Evolutionary conservation across 2,888 invertebrate species (phyloP).

Genomic region (Pecten maximus): DNA sequence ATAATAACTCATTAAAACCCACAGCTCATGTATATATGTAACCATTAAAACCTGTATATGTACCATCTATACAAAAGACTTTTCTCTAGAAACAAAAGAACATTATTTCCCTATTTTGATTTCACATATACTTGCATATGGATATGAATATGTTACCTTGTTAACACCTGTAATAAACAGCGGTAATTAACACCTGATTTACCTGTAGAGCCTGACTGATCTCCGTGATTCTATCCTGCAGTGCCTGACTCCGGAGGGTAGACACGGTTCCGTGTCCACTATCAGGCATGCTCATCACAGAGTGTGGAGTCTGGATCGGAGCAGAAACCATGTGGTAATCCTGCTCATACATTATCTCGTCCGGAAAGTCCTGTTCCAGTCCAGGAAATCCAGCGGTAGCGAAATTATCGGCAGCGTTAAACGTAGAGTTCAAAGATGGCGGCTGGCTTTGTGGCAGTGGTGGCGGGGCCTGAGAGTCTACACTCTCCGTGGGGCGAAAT

Average conservation of each 20-base stretch:
- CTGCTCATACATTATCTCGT: slow-evolving; percentile 43
- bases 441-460: slow-evolving; percentile 60
- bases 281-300: slow-evolving; percentile 65
- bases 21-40: background rate
- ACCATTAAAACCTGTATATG: background rate
- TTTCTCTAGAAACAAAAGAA: too few species aligned
- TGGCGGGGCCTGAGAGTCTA: slow-evolving; percentile 53
- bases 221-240: slow-evolving; percentile 71
- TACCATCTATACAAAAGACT: too few species aligned
- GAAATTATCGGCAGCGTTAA: slow-evolving; percentile 59
- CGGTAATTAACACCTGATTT: slow-evolving; percentile 39
- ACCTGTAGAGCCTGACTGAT: slow-evolving; percentile 75
- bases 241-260: slow-evolving; percentile 46
- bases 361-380: slow-evolving; percentile 52
- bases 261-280: slow-evolving; percentile 67
- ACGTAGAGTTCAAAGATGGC: slow-evolving; percentile 48
- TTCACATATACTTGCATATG: too few species aligned
- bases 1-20: background rate
- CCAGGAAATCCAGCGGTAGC: slow-evolving; percentile 51
- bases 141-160: too few species aligned
- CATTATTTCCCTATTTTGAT: too few species aligned
- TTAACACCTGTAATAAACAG: background rate
- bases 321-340: slow-evolving; percentile 47
- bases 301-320: slow-evolving; percentile 37
- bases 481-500: slow-evolving; percentile 58